Conservation (phyloP, 35 echinoderm and acorn worm genomes). For the Heliocidaris erythrogramma region DNA sequence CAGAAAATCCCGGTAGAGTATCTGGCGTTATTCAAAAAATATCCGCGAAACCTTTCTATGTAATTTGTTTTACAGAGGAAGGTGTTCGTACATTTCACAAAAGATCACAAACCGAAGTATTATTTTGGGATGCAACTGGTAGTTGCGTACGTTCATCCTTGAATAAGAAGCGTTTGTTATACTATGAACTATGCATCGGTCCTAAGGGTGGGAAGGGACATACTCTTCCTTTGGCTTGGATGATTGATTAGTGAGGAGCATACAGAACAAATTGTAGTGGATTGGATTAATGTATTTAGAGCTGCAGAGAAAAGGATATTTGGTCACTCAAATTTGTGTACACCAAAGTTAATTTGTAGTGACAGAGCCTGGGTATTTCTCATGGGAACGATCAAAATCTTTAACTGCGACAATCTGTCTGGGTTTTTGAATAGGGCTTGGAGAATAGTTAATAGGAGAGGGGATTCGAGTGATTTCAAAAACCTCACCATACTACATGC, state of each 20-base stretch:
- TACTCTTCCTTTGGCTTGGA: background rate
- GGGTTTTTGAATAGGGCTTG: background rate
- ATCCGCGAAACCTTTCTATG: slow-evolving; percentile 23
- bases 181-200: background rate
- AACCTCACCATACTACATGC: background rate
- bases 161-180: background rate
- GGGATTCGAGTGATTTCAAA: background rate
- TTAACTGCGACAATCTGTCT: background rate
- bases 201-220: background rate
- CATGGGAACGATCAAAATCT: background rate
- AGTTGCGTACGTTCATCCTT: background rate
- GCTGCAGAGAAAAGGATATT: background rate
- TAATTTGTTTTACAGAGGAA: background rate
- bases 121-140: slow-evolving; percentile 13
- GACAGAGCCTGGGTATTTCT: background rate
- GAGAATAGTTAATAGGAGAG: background rate
- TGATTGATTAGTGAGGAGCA: background rate
- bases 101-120: background rate
- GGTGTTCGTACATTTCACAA: slow-evolving; percentile 9
- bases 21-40: no score
- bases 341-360: background rate
- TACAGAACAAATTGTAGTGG: background rate
- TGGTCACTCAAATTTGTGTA: background rate
- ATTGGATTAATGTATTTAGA: slow-evolving; percentile 4
- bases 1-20: no score